phyloP scores from a whole-genome alignment of 2,113 vertebrate species.

The Salvelinus fontinalis region DNA sequence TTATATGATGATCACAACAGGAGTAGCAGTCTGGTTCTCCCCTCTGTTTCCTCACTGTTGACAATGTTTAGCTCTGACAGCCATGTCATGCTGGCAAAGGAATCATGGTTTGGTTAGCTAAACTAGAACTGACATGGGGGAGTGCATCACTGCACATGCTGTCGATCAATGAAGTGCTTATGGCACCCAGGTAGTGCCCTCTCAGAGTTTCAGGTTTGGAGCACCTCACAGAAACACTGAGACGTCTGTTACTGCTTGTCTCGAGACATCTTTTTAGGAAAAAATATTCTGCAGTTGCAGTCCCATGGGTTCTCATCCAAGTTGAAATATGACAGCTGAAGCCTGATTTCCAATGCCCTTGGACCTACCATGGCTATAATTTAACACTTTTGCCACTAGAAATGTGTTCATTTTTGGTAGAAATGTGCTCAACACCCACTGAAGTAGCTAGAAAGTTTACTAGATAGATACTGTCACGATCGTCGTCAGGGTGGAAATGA shows the following conservation, averaged over 20 bases:
- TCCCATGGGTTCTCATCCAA: constrained; percentile 22
- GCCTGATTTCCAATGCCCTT: constrained; percentile 3
- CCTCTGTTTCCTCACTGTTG: no score
- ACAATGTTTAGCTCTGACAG: constrained; percentile 32
- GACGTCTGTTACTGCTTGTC: constrained; percentile 7
- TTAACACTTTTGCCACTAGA: no score
- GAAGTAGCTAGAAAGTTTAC: no score
- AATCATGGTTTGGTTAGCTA: no score
- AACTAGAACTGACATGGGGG: constrained; percentile 22
- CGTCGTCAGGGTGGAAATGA: no score
- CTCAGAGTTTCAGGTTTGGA: constrained; percentile 39
- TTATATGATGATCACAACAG: no score
- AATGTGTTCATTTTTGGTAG: no score
- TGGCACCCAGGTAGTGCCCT: constrained; percentile 40
- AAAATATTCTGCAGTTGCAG: constrained; percentile 26
- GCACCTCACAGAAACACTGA: constrained; percentile 22
- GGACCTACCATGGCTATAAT: constrained; percentile 6
- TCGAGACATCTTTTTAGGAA: constrained; percentile 28
- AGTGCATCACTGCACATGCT: constrained; percentile 27
- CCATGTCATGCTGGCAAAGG: constrained; percentile 20
- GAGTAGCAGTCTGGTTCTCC: no score
- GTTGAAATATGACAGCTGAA: constrained; percentile 16
- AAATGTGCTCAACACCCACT: no score
- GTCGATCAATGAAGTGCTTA: constrained; percentile 35
- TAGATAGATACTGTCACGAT: no score